Conservation (phyloP, 2,113 vertebrate species). For the Piaya cayana region DNA sequence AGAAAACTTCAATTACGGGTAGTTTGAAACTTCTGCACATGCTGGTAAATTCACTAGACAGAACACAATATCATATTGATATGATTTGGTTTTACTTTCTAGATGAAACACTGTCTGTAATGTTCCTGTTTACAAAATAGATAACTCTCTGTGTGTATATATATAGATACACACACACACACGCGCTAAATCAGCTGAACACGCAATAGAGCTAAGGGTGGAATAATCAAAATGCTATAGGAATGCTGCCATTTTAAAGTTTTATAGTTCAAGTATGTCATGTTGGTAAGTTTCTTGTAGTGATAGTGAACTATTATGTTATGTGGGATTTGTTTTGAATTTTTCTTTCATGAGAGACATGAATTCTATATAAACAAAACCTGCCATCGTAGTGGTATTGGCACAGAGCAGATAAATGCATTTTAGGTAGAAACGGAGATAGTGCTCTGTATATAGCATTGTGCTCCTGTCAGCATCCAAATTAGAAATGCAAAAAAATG, state of each 20-base stretch:
- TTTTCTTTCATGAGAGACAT: neutral
- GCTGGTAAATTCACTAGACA: neutral
- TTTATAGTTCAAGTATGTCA: neutral
- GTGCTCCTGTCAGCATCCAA: constrained; percentile 11
- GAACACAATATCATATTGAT: neutral
- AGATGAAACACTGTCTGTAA: constrained; percentile 22
- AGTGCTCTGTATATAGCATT: neutral
- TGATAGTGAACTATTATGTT: constrained; percentile 10
- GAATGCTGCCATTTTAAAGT: neutral
- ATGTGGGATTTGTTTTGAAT: neutral
- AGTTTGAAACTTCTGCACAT: neutral
- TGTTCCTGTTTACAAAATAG: constrained; percentile 34
- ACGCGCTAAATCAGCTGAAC: constrained; percentile 43
- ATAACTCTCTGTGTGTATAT: neutral
- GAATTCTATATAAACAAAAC: constrained; percentile 10
- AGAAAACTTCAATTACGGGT: neutral
- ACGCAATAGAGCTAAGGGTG: constrained; percentile 19
- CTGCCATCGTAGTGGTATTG: neutral
- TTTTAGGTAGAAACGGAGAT: neutral
- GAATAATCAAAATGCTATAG: constrained; percentile 28
- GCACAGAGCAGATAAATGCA: neutral
- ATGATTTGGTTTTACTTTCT: constrained; percentile 15
- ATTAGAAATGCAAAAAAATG: neutral
- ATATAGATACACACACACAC: neutral
- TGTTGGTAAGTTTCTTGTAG: neutral